A percentile compares a stretch with the other conserved stretches of the same genome.
Evolutionary conservation across 2,113 vertebrate genomes (phyloP).

Genomic region (Papio anubis): DNA sequence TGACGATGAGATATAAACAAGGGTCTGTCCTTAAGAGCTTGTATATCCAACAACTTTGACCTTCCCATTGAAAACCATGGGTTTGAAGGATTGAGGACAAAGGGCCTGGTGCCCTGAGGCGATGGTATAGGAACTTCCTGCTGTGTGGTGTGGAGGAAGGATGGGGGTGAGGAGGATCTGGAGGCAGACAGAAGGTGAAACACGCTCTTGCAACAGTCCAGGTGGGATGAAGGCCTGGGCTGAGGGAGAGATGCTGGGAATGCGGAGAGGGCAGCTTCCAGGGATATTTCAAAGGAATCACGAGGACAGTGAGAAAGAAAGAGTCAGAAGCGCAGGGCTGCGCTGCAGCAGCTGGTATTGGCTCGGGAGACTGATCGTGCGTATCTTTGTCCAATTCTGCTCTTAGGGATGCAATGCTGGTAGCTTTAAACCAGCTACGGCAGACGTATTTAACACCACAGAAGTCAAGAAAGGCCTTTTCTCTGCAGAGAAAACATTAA

Average conservation of each 20-base stretch:
- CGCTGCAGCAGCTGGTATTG: neutral
- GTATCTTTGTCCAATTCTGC: neutral
- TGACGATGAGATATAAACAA: neutral
- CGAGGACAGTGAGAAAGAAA: neutral
- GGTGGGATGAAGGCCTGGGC: neutral
- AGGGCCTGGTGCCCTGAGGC: neutral
- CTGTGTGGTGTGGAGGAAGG: neutral
- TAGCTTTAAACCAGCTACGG: neutral
- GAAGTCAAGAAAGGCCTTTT: neutral
- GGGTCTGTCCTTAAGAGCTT: neutral
- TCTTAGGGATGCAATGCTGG: neutral
- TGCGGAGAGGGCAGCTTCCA: neutral
- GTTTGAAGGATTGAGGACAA: neutral
- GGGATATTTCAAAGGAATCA: neutral
- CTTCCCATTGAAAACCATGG: neutral
- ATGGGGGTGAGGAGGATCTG: neutral
- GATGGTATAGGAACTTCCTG: accelerated
- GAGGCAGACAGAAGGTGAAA: neutral
- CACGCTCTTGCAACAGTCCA: neutral
- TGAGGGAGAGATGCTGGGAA: neutral
- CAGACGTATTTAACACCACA: neutral
- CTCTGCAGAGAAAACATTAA: neutral
- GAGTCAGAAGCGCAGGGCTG: too few species aligned
- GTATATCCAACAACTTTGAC: neutral
- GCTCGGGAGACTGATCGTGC: neutral